Percentiles rank a stretch among this genome's conserved stretches.
These are phyloP conservation scores for Hololepta plana DNA, from an alignment of 2,888 invertebrate genomes.

Conservation along the genomic window DNA sequence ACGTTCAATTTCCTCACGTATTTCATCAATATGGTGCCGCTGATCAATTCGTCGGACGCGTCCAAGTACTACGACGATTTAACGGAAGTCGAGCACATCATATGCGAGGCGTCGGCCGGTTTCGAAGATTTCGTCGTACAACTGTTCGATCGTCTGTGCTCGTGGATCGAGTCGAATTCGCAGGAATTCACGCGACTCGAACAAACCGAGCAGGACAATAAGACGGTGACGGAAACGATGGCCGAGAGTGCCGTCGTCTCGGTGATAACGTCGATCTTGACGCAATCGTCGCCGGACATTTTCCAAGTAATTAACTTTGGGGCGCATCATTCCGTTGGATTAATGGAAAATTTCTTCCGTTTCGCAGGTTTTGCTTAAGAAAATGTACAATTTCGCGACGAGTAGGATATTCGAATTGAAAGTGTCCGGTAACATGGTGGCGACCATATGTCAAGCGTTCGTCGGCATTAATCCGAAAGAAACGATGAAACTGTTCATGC, in stretches of 20 bases:
- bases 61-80: conserved; percentile 45
- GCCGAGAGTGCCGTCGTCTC: conserved; percentile 52
- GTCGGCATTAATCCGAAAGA: conserved; percentile 46
- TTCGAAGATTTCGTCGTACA: conserved; percentile 81
- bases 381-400: conserved; percentile 54
- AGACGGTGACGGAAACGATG: conserved; percentile 48
- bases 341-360: conserved; percentile 1
- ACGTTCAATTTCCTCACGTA: conserved; percentile 65
- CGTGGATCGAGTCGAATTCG: conserved; percentile 51
- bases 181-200: conserved; percentile 50
- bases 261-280: conserved; percentile 47
- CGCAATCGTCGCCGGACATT: conserved; percentile 50
- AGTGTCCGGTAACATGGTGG: conserved; percentile 66
- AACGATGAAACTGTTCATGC: conserved; percentile 53
- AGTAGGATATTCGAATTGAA: conserved; percentile 65
- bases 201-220: conserved; percentile 31
- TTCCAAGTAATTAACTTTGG: conserved; percentile 29
- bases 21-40: conserved; percentile 59
- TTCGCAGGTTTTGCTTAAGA: conserved; percentile 45
- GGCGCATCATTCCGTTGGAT: no score
- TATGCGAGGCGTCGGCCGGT: conserved; percentile 67
- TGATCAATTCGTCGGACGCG: conserved; percentile 72
- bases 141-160: conserved; percentile 60
- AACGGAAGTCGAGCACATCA: conserved; percentile 55
- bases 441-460: conserved; percentile 49